Conservation (phyloP, 2,888 invertebrate species). For the Harpalus rubripes region DNA sequence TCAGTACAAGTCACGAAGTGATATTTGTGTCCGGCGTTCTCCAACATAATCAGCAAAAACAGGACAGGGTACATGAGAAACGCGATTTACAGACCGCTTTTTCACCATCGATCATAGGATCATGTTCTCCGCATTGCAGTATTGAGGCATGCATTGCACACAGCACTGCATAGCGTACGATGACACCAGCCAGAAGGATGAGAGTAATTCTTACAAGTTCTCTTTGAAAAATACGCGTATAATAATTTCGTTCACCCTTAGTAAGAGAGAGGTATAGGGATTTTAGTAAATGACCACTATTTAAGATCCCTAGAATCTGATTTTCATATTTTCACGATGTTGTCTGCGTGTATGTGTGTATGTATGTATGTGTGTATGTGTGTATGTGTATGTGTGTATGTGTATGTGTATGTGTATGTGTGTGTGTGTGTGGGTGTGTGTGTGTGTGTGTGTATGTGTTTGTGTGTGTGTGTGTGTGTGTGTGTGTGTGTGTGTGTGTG, state of each 20-base stretch:
- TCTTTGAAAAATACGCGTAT: neutral
- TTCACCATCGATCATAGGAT: constrained; percentile 51
- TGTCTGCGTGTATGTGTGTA: too few species aligned
- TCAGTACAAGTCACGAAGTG: constrained; percentile 56
- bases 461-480: too few species aligned
- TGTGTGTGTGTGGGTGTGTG: too few species aligned
- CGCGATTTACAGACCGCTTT: constrained; percentile 61
- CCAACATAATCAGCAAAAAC: constrained; percentile 63
- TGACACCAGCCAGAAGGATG: neutral
- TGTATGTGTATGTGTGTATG: too few species aligned
- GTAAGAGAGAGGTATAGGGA: too few species aligned
- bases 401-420: too few species aligned
- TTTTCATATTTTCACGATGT: too few species aligned
- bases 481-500: too few species aligned
- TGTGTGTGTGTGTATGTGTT: too few species aligned
- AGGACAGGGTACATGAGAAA: constrained; percentile 57
- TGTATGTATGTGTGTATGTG: too few species aligned
- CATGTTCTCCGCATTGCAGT: constrained; percentile 22
- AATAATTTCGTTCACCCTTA: neutral
- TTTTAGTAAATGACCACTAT: too few species aligned
- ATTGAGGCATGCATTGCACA: neutral
- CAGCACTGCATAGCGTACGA: neutral
- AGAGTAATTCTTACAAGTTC: neutral
- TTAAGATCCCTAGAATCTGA: too few species aligned
- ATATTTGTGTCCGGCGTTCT: constrained; percentile 62